A percentile compares a stretch with the other conserved stretches of the same genome.
phyloP scores from a whole-genome alignment of 1,140 invertebrate genomes.

The Papilio polyxenes region DNA sequence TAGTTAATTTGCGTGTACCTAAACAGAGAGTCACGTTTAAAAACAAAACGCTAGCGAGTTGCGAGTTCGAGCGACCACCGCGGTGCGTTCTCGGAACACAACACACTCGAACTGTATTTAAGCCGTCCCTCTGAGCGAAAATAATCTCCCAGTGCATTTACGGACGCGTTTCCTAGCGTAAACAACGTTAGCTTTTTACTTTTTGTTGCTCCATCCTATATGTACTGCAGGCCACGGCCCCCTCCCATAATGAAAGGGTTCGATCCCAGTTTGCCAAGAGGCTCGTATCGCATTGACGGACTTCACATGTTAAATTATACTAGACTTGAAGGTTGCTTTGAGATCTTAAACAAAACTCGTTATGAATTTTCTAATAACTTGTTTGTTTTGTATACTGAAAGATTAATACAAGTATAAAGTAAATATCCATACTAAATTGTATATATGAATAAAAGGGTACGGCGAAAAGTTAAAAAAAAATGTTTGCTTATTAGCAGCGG shows the following conservation, averaged over 20 bases:
- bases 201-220: slow-evolving; percentile 29
- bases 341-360: slow-evolving; percentile 5
- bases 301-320: slow-evolving; percentile 26
- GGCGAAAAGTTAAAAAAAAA: not conserved
- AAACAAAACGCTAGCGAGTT: slow-evolving; percentile 63
- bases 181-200: slow-evolving; percentile 43
- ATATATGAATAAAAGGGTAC: not conserved
- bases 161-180: slow-evolving; percentile 50
- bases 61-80: slow-evolving; percentile 60
- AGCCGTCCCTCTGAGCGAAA: slow-evolving; percentile 63
- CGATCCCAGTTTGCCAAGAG: slow-evolving; percentile 7
- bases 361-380: slow-evolving; percentile 18
- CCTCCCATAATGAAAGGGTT: slow-evolving; percentile 31
- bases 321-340: not conserved
- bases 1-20: slow-evolving; percentile 72
- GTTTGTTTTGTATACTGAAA: too few species aligned
- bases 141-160: slow-evolving; percentile 54
- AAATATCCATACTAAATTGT: not conserved
- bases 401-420: not conserved
- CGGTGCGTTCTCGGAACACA: slow-evolving; percentile 64
- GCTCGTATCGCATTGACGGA: slow-evolving; percentile 19
- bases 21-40: slow-evolving; percentile 69
- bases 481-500: not conserved
- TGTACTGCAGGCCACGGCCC: slow-evolving; percentile 29
- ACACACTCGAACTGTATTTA: slow-evolving; percentile 60